Evolutionary conservation across 1,140 invertebrate genomes (phyloP), one percentile per base, ranked within the genome.

Genomic region (Ruditapes philippinarum): DNA sequence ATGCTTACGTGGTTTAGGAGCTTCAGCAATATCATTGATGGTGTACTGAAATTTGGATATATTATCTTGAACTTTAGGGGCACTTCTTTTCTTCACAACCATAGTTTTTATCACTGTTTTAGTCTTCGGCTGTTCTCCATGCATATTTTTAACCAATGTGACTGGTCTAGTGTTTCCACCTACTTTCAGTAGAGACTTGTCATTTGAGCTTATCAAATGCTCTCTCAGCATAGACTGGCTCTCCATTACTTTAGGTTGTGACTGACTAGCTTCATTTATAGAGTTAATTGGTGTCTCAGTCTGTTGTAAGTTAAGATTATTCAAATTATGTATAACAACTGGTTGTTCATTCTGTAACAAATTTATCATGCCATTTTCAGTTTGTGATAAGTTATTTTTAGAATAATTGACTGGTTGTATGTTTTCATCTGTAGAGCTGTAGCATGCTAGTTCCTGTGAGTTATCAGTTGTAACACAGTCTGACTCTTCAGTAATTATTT

Each of bases 321-420:
- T 49, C 31, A 78, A 36, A 51, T 78, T 78, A 12, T 78, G 74
- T 19, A 78, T 51, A 51, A 78, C 45, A 31, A 51, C 74, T 51
- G 73, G 25, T 22, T 76, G 22, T 9, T 76, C 28, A 51, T 28
- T 49, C 22, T 76, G 73, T 31, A 76, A 31, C n/a, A 51, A 51
- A 51, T 78, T 49, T 38, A 70, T 70, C 33, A 70, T 40, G 5
- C 36, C 42, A 31, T n/a, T 51, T 9, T 76, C 28, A 31, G 12
- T 28, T 76, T 76, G 73, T 11, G 49, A 51, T 11, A 51, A 31
- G n/a, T 54, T 31, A n/a, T 33, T 78, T 78, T 78, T 78, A 57
- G 33, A 40, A 78, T 51, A 78, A 54, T 78, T 78, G 74, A 78
- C 45, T 51, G 74, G 74, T 54, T 78, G 74, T 5, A 51, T 9